Base-by-base conservation (phyloP, 2,797 vertebrate species). In the Scolopax bukidnonensis region DNA sequence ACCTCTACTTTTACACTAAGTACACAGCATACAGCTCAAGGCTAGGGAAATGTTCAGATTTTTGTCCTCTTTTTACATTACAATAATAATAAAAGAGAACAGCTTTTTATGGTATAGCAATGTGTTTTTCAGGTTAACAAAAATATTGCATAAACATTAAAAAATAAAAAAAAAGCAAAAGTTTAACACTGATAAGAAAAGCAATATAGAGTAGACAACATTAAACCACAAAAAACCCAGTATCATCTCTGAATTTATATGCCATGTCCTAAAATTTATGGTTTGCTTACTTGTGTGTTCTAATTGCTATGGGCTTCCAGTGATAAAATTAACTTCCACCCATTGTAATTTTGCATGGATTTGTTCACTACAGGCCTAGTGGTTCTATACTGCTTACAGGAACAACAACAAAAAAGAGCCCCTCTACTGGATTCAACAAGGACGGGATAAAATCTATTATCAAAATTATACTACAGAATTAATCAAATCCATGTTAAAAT, bases 401-500 rank as follows among this genome's bases (percentile, higher is more conserved):
- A 92, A 85, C 16, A 68, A 57, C 38, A 7, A 4, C 2, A 56
- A 21, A 16, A 50, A 68, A 38, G 50, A 93, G 19, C 24, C 13
- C 12, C 19, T 57, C 41, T 50, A 41, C 14, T n/a, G 63, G 56
- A 30, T 84, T 82, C 63, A 91, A 47, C 13, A 80, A 74, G 41
- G 53, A 92, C 10, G 60, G 64, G 41, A 90, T 48, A 91, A 92
- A 88, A 84, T 67, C 71, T 73, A 11, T 40, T 48, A 32, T 59
- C 38, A 81, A 54, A 85, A 93, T 86, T 77, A 78, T 85, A 70
- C 53, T 65, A 75, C 17, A 33, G 33, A 96, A 81, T 93, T 76
- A 95, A 92, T 89, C 53, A 89, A 96, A 80, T n/a, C 57, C 50
- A 61, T 63, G 96, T 87, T 91, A 95, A 95, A 97, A 95, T 83